Conservation (phyloP, 2,888 invertebrate species). For the Tipula helvola region DNA sequence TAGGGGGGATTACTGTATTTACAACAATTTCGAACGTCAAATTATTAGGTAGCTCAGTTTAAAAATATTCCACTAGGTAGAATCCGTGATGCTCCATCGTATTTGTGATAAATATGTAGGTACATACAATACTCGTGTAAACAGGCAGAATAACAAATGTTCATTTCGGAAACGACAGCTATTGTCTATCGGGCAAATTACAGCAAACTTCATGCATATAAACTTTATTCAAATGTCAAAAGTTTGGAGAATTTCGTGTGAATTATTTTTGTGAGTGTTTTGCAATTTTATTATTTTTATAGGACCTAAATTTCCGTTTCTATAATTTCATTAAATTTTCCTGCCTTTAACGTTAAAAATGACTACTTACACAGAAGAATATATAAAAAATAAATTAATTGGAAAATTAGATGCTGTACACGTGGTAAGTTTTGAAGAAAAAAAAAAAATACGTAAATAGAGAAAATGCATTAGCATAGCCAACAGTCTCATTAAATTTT, state of each 20-base stretch:
- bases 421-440: constrained; percentile 16
- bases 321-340: not conserved
- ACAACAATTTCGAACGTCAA: too few species aligned
- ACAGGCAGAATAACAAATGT: not conserved
- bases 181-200: not conserved
- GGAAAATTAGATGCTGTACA: constrained; percentile 16
- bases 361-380: constrained; percentile 16
- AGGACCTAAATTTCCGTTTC: not conserved
- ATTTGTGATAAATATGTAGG: too few species aligned
- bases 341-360: not conserved
- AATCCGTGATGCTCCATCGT: too few species aligned
- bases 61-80: too few species aligned
- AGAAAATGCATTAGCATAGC: not conserved
- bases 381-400: constrained; percentile 15
- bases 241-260: not conserved
- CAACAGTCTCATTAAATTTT: not conserved
- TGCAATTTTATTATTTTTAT: not conserved
- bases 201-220: not conserved
- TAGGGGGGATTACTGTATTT: too few species aligned
- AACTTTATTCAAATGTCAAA: not conserved
- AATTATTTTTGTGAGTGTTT: not conserved
- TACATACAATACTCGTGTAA: too few species aligned
- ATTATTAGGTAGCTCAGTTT: too few species aligned
- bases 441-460: not conserved
- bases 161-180: not conserved